A percentile compares a stretch with the other conserved stretches of the same genome.
These are phyloP conservation scores for Clanis bilineata DNA, from an alignment of 2,888 invertebrate genomes.

Conservation along the genomic window DNA sequence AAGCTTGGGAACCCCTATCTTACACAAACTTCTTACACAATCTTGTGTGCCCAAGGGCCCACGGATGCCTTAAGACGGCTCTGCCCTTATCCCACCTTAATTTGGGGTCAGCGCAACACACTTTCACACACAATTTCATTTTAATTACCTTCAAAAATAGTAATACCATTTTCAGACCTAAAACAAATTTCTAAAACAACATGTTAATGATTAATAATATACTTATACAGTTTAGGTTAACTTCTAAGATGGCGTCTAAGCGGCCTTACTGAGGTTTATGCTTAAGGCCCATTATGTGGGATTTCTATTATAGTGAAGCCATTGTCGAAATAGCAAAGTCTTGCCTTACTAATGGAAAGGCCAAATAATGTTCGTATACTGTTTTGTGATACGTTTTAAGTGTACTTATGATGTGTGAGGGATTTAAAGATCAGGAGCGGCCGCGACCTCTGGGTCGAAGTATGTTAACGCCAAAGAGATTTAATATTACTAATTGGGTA, in stretches of 20 bases:
- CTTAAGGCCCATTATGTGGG: constrained; percentile 30
- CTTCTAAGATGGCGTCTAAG: constrained; percentile 11
- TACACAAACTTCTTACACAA: too few species aligned
- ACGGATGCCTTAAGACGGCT: too few species aligned
- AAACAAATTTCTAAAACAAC: too few species aligned
- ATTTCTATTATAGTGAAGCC: constrained; percentile 34
- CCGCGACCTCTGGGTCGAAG: background rate
- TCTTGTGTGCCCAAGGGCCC: too few species aligned
- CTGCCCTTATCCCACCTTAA: too few species aligned
- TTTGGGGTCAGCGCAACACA: too few species aligned
- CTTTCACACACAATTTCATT: too few species aligned
- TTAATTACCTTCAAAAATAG: too few species aligned
- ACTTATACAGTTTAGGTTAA: background rate
- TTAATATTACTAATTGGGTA: too few species aligned
- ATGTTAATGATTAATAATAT: background rate
- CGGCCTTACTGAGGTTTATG: constrained; percentile 15
- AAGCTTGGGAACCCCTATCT: too few species aligned
- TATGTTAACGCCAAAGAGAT: too few species aligned
- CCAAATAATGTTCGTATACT: constrained; percentile 11
- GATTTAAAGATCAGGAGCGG: background rate
- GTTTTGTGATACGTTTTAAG: constrained; percentile 8
- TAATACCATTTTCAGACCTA: too few species aligned
- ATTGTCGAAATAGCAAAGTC: constrained; percentile 43
- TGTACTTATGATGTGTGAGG: background rate
- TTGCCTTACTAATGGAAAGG: constrained; percentile 49